These are phyloP conservation scores for Emberiza fucata DNA, from an alignment of 2,113 vertebrate genomes.

Conservation along the genomic window DNA sequence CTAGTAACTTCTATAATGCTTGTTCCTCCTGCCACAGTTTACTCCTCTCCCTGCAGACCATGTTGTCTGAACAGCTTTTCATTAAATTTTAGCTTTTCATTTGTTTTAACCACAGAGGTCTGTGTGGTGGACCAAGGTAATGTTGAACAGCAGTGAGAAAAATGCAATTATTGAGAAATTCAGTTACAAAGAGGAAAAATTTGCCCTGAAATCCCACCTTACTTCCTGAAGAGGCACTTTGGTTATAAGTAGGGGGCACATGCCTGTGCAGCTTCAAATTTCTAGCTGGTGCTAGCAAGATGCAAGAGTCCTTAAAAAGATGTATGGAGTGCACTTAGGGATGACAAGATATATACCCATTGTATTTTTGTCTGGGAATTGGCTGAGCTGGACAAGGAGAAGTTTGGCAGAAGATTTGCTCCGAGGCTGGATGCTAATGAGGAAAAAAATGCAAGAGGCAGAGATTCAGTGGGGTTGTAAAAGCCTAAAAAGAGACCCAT, in stretches of 20 bases:
- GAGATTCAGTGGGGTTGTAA: background rate
- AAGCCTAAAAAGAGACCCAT: background rate
- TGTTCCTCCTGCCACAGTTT: background rate
- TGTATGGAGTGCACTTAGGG: background rate
- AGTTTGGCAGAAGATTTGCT: background rate
- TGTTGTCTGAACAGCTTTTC: background rate
- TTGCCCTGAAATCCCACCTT: background rate
- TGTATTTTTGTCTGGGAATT: background rate
- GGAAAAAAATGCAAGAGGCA: background rate
- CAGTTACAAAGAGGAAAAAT: background rate
- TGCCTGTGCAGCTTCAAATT: background rate
- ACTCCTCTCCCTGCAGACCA: background rate
- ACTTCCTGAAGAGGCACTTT: background rate
- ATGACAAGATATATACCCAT: background rate
- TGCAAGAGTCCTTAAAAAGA: background rate
- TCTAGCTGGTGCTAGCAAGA: background rate
- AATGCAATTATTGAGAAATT: background rate
- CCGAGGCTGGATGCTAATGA: background rate
- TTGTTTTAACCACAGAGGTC: background rate
- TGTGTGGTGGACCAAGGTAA: background rate
- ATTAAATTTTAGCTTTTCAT: background rate
- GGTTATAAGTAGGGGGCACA: background rate
- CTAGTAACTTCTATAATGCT: background rate
- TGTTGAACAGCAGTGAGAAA: background rate
- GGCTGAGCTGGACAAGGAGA: fast-evolving